Base-by-base conservation (phyloP, 1,140 invertebrate species). In the Odontomachus brunneus region DNA sequence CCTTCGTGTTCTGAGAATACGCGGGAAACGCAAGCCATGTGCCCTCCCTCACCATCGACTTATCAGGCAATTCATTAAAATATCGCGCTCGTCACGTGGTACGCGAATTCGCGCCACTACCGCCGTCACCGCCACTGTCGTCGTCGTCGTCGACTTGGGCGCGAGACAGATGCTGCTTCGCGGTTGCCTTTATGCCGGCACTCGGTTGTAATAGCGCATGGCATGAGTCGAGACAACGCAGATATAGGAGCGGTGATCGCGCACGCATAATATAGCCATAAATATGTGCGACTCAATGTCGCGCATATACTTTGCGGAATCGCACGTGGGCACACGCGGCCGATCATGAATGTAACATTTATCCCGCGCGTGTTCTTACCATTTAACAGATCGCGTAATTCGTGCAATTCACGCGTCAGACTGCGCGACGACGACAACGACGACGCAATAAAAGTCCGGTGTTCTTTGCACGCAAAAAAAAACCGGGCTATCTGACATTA, bases 261-360 rank as follows among this genome's bases (percentile, higher is more conserved):
- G 33, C 29, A 62, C 26, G 2, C 4, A 48, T 60, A 76, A 33
- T 63, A 51, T 26, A 65, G 26, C 26, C 53, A 44, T 44, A 44
- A 44, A 44, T 44, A 44, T 11, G 38, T 44, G 38, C 9, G 38
- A 0, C 15, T 51, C 60, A 38, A 55, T 66, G 48, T 69, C 49
- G 75, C 33, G 55, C 22, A 55, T 44, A 29, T 44, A 44, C 9
- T 48, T 59, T 48, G 24, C 44, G 44, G 38, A 80, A 80, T 71
- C 38, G 3, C 55, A 11, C 38, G 38, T 11, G 12, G 0, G 29
- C 19, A 2, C n/a, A 15, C 5, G 15, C 14, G 53, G 5, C 11
- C 65, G 65, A 71, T 80, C 44, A 59, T 69, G 38, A 80, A 80
- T 44, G 38, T 44, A 44, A 71, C 69, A 80, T 80, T 80, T 55